Evolutionary conservation across 2,113 vertebrate species (phyloP), one percentile per base, ranked within the genome.

Genomic region (Neolamprologus toae): DNA sequence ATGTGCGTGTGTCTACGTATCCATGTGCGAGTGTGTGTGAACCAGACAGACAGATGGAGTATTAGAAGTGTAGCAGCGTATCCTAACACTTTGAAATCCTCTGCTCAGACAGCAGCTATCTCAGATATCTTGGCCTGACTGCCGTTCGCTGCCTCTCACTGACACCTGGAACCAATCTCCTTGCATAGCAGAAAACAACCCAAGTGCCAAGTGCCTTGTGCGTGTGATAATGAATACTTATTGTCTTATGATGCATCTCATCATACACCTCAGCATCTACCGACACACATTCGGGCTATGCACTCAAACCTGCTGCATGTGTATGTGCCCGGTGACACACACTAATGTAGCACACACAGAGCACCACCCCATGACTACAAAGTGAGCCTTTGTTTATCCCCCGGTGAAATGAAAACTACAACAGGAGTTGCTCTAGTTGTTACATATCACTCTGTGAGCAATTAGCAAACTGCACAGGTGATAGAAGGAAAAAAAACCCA

Each of bases 51-150:
- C 87, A 61, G 83, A 88, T 86, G 86, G 86, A 85, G 90, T 92
- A 91, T 92, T 93, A 91, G 89, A 93, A 94, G 93, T 95, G 91
- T 94, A 92, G 92, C 90, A 86, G 79, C 68, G 57, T 82, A 92
- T 95, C 89, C 76, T 90, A 90, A 94, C 94, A 93, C 94, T 94
- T 93, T 94, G 93, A 97, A 96, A 96, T 95, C 95, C 94, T 91
- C 91, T 92, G 90, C 90, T 92, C 92, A 94, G 89, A 90, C 93
- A 91, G 90, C 92, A 84, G 88, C 89, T 93, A 94, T 96, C 94
- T 90, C 91, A 91, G 84, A 93, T 91, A 94, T 95, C 93, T 90
- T 90, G 92, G 92, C 91, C 91, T 86, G 55, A 40, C 86, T 88
- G 84, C 82, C 68, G 49, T 83, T 88, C 68, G 88, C 90, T 93